These are phyloP conservation scores for Drosophila parthenogenetica DNA, from an alignment of 2,888 invertebrate species.

Conservation along the genomic window DNA sequence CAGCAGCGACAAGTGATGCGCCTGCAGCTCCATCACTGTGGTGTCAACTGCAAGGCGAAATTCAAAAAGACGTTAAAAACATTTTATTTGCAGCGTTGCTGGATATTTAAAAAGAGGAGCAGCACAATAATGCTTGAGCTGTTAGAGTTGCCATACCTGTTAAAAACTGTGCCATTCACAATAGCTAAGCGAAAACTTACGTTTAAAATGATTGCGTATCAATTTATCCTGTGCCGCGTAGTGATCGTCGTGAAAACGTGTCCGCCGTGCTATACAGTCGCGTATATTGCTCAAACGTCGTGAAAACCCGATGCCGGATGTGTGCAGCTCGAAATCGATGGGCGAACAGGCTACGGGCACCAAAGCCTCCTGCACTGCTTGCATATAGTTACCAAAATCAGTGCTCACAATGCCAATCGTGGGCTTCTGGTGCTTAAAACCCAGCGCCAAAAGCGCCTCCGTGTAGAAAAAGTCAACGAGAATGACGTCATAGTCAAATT, in stretches of 20 bases:
- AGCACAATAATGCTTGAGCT: too few relatives aligned
- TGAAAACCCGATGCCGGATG: slow-evolving; percentile 84
- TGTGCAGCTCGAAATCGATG: slow-evolving; percentile 83
- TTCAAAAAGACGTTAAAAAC: not conserved
- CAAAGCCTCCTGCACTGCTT: slow-evolving; percentile 85
- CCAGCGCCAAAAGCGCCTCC: slow-evolving; percentile 84
- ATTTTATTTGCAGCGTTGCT: slow-evolving; percentile 1
- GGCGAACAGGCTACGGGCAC: slow-evolving; percentile 86
- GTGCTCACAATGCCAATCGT: slow-evolving; percentile 83
- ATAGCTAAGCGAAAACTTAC: slow-evolving; percentile 49
- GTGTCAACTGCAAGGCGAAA: slow-evolving; percentile 31
- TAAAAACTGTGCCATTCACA: slow-evolving; percentile 12
- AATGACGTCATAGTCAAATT: slow-evolving; percentile 85
- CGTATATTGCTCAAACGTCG: slow-evolving; percentile 86
- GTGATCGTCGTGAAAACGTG: slow-evolving; percentile 77
- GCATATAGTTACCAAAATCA: slow-evolving; percentile 85
- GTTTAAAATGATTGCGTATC: slow-evolving; percentile 81
- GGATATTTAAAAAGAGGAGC: too few relatives aligned
- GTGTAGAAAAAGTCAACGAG: slow-evolving; percentile 85
- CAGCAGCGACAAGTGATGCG: slow-evolving; percentile 84
- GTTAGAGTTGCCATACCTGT: not conserved
- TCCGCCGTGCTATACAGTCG: slow-evolving; percentile 76
- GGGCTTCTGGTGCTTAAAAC: slow-evolving; percentile 83
- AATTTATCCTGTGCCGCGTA: slow-evolving; percentile 81
- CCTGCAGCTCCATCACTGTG: slow-evolving; percentile 84